A percentile compares a stretch with the other conserved stretches of the same genome.
Conservation (phyloP, 2,113 vertebrate genomes). For the Trochalopteron elliotii region DNA sequence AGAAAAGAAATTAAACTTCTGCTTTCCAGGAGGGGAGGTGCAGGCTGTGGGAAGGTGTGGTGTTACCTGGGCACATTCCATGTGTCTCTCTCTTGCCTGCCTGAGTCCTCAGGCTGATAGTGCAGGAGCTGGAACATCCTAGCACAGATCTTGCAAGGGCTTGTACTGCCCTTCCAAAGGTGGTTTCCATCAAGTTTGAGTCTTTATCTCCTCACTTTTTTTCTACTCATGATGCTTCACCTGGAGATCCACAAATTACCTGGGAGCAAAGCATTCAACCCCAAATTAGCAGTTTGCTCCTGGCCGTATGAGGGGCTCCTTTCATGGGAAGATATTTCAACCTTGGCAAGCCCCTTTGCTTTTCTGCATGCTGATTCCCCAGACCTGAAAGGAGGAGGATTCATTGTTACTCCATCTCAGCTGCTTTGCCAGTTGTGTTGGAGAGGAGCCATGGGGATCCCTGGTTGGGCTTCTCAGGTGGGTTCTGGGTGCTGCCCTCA, state of each 20-base stretch:
- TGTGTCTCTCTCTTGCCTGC: neutral
- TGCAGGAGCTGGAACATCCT: neutral
- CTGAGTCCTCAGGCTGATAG: accelerated
- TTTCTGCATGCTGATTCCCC: neutral
- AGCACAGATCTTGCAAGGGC: accelerated
- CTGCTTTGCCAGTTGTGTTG: neutral
- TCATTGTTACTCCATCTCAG: neutral
- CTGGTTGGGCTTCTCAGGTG: accelerated
- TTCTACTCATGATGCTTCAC: accelerated
- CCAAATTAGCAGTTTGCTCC: neutral
- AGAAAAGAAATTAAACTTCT: neutral
- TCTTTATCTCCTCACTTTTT: accelerated
- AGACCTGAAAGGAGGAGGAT: neutral
- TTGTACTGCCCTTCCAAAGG: neutral
- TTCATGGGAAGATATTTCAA: neutral
- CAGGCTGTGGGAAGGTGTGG: neutral
- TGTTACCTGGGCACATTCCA: neutral
- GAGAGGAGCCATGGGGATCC: neutral
- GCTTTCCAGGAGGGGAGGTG: neutral
- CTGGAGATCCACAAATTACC: neutral
- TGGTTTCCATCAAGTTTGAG: neutral
- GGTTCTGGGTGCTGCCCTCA: neutral
- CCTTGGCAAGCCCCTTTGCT: neutral
- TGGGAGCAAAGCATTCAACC: neutral
- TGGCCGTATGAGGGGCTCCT: neutral